These are phyloP conservation scores for Astreopora myriophthalma DNA, from an alignment of 64 coral and sea anemone species.

Conservation along the genomic window DNA sequence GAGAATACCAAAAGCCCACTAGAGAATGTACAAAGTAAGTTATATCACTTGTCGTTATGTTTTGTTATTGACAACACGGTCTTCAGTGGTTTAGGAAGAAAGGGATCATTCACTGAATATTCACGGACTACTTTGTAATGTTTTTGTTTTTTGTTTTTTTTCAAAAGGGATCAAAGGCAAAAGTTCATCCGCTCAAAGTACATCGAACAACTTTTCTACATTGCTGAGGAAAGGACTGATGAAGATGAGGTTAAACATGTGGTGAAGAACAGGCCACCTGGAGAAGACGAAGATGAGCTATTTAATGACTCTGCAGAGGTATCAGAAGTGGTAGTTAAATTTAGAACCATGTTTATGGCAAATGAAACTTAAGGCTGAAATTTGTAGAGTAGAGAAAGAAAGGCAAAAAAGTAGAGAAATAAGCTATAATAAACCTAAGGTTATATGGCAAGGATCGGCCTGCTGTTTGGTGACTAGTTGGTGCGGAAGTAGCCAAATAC, in stretches of 20 bases:
- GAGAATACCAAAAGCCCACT: slow-evolving; percentile 71
- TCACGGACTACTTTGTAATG: neutral
- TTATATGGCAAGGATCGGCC: too few relatives aligned
- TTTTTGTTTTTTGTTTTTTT: neutral
- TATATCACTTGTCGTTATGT: neutral
- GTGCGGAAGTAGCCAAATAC: too few relatives aligned
- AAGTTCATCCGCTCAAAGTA: slow-evolving; percentile 74
- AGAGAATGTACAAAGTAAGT: slow-evolving; percentile 98
- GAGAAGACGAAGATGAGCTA: slow-evolving; percentile 71
- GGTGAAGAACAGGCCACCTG: slow-evolving; percentile 40
- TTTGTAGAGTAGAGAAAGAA: too few relatives aligned
- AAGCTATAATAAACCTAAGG: too few relatives aligned
- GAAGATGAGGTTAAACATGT: slow-evolving; percentile 37
- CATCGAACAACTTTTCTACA: slow-evolving; percentile 57
- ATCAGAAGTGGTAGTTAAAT: too few relatives aligned
- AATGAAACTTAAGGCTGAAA: too few relatives aligned
- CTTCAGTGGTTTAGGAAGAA: neutral
- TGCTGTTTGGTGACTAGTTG: too few relatives aligned
- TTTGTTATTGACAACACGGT: neutral
- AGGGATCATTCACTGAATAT: neutral
- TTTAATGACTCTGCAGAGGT: slow-evolving; percentile 75
- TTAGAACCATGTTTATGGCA: neutral
- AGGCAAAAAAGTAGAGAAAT: too few relatives aligned
- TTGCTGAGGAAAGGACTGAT: slow-evolving; percentile 34
- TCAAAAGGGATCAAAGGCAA: slow-evolving; percentile 61